Conservation (phyloP, 2,113 vertebrate genomes). For the Malurus melanocephalus region DNA sequence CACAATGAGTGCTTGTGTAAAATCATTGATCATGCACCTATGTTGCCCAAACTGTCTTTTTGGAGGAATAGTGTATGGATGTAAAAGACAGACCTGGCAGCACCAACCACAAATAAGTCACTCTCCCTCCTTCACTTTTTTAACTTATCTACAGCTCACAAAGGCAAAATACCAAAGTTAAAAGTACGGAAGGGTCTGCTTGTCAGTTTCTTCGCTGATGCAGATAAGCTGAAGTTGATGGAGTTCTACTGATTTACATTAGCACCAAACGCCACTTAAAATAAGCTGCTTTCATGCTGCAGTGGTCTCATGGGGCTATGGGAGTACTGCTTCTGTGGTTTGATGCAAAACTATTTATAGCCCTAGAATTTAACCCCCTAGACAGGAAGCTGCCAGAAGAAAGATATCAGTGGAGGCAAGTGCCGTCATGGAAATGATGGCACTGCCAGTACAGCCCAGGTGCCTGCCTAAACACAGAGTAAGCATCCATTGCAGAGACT, state of each 20-base stretch:
- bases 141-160: background rate
- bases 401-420: background rate
- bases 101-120: background rate
- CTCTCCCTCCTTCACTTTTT: background rate
- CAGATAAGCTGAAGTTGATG: background rate
- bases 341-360: background rate
- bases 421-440: accelerated
- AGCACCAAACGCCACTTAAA: background rate
- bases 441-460: background rate
- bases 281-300: background rate
- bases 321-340: background rate
- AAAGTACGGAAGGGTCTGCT: background rate
- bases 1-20: background rate
- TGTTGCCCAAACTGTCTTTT: background rate
- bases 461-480: background rate
- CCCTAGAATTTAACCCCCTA: background rate
- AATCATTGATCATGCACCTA: background rate
- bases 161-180: background rate
- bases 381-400: background rate
- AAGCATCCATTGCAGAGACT: background rate
- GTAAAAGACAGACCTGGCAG: background rate
- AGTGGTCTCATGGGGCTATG: background rate
- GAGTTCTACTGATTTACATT: background rate
- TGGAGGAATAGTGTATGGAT: background rate
- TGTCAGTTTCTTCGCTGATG: background rate